These are phyloP conservation scores for Lepilemur septentrionalis DNA, from an alignment of 2,797 vertebrate genomes.

Conservation along the genomic window DNA sequence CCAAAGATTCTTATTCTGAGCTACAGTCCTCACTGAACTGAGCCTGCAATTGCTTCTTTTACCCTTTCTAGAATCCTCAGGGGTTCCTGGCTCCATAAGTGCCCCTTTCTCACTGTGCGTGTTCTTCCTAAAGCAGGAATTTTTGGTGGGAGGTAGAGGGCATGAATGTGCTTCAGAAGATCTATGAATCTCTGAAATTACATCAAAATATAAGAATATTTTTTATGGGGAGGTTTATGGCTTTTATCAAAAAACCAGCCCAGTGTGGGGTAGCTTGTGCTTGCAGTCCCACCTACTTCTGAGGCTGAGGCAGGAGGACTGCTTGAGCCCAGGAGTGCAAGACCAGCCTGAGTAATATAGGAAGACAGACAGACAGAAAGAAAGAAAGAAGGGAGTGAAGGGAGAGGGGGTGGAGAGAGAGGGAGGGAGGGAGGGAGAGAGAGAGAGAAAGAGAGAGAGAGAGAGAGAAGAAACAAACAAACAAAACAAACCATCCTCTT, in stretches of 20 bases:
- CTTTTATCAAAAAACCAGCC: slow-evolving; percentile 21
- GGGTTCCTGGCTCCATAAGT: background rate
- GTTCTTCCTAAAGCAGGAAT: slow-evolving; percentile 34
- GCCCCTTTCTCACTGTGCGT: background rate
- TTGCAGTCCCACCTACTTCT: background rate
- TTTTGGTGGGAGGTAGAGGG: background rate
- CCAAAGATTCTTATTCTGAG: background rate
- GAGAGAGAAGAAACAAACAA: background rate
- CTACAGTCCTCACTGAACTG: background rate
- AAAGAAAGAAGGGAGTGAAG: background rate
- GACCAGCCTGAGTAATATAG: background rate
- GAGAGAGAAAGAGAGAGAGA: no score
- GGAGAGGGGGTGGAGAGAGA: no score
- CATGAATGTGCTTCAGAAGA: slow-evolving; percentile 16
- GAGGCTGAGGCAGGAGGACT: background rate
- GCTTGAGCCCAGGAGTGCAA: background rate
- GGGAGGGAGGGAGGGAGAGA: no score
- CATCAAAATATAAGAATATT: background rate
- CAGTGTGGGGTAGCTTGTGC: background rate
- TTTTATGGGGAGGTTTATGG: slow-evolving; percentile 37
- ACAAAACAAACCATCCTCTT: background rate
- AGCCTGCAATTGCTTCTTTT: background rate
- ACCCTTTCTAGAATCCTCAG: background rate
- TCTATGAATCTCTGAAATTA: slow-evolving; percentile 40
- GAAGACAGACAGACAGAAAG: background rate